Evolutionary conservation across 2,888 invertebrate genomes (phyloP), one percentile per base, ranked within the genome.

Genomic region (Liopterus haemorrhoidalis): DNA sequence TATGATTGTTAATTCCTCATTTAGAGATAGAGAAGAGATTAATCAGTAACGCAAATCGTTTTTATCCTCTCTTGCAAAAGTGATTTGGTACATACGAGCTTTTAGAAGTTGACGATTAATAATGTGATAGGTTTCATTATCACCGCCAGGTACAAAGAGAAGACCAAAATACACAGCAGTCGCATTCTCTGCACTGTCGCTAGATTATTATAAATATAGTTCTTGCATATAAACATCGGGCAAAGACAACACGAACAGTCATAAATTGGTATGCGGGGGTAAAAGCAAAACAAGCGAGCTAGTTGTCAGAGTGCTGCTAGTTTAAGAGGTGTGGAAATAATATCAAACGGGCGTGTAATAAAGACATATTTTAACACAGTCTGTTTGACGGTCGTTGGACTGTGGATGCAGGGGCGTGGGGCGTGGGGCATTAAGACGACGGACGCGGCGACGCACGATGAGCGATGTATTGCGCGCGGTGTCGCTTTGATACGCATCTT

Each of bases 401-500:
- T 43, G 47, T 46, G 43, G 44, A 38, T 39, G 46, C 18, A 27
- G 30, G 41, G 39, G 42, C 16, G 49, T 47, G 47, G 43, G 48
- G 32, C 44, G 31, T 22, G 54, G 52, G 54, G 51, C 50, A 40
- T 30, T 37, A 38, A 44, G 27, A 27, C 43, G 31, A 30, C 22
- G 33, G 37, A 36, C 25, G 12, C 41, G 45, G 40, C 28, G 44
- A 16, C 38, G 45, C 15, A 36, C 46, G 42, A 40, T 43, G 40
- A 60, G 53, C 54, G 59, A 59, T 58, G 57, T 57, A 59, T 56
- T 53, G 50, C 54, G 59, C 28, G 2, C 5, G 55, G 58, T 58
- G 57, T 49, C 47, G 56, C 59, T 62, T 63, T 61, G 60, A 62
- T 61, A 58, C 48, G 57, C 49, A 55, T 51, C 57, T 62, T 60